phyloP scores from a whole-genome alignment of 1,140 invertebrate species.

The Pollicipes pollicipes region DNA sequence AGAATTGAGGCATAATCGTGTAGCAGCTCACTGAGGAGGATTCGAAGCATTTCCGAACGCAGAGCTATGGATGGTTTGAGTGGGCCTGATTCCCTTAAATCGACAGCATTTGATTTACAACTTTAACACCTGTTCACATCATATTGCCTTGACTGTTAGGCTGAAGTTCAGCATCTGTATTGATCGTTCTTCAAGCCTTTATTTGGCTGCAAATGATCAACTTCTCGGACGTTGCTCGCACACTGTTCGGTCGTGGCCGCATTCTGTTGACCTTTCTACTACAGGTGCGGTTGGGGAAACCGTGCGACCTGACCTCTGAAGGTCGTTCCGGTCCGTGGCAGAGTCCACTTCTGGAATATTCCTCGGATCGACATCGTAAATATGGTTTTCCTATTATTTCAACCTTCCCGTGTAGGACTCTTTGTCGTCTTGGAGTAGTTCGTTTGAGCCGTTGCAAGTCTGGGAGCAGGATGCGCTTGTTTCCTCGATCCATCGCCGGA shows the following conservation, averaged over 20 bases:
- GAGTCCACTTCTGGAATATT: not conserved
- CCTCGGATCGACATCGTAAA: not conserved
- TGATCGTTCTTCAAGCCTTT: no score
- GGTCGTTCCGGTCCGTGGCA: not conserved
- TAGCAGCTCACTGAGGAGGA: no score
- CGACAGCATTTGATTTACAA: not conserved
- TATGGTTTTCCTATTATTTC: not conserved
- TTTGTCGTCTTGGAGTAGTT: not conserved
- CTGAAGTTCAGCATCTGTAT: no score
- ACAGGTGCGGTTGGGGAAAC: not conserved
- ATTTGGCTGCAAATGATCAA: not conserved
- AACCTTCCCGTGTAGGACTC: not conserved
- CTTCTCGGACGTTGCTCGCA: not conserved
- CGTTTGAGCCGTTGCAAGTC: not conserved
- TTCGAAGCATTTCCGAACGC: no score
- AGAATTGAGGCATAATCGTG: no score
- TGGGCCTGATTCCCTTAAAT: no score
- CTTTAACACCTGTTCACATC: not conserved
- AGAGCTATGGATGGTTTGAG: no score
- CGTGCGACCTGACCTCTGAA: not conserved
- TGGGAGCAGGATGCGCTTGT: not conserved
- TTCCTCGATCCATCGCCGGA: not conserved
- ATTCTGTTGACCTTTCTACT: constrained; percentile 1
- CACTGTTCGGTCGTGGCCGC: not conserved
- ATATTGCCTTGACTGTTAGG: no score